These are phyloP conservation scores for Chironomus tentans DNA, from an alignment of 2,888 invertebrate species.

Conservation along the genomic window DNA sequence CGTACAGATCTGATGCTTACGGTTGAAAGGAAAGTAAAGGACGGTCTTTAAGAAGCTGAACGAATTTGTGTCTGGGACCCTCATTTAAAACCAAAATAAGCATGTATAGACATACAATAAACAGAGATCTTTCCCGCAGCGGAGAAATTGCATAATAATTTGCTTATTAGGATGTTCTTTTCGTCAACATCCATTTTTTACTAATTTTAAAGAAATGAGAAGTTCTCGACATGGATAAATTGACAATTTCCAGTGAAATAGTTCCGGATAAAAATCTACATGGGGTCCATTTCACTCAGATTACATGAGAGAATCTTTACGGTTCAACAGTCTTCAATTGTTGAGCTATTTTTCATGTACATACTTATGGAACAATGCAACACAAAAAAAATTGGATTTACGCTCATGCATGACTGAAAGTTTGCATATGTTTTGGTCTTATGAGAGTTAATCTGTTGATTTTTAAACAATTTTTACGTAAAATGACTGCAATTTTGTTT, in stretches of 20 bases:
- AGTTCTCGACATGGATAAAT: constrained; percentile 7
- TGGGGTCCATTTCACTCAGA: constrained; percentile 20
- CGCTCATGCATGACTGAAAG: too few relatives aligned
- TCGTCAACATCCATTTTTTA: constrained; percentile 5
- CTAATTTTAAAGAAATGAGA: constrained; percentile 3
- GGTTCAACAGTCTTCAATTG: constrained; percentile 21
- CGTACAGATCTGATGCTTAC: too few relatives aligned
- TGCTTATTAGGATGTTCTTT: constrained; percentile 27
- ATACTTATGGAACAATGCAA: too few relatives aligned
- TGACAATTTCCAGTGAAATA: constrained; percentile 26
- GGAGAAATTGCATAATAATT: constrained; percentile 25
- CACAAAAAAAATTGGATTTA: background rate
- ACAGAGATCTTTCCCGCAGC: constrained; percentile 14
- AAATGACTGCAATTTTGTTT: too few relatives aligned
- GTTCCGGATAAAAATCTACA: background rate
- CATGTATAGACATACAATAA: background rate
- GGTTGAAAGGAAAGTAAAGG: background rate
- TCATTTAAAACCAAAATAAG: background rate
- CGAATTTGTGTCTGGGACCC: constrained; percentile 13
- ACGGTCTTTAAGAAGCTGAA: constrained; percentile 7
- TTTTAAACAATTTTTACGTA: too few relatives aligned
- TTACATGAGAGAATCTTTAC: constrained; percentile 21
- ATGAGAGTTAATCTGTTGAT: too few relatives aligned
- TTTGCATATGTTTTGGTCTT: too few relatives aligned
- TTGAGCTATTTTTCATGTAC: background rate